Evolutionary conservation across 2,888 invertebrate species (phyloP).

Genomic region (Standfussiana lucernea): DNA sequence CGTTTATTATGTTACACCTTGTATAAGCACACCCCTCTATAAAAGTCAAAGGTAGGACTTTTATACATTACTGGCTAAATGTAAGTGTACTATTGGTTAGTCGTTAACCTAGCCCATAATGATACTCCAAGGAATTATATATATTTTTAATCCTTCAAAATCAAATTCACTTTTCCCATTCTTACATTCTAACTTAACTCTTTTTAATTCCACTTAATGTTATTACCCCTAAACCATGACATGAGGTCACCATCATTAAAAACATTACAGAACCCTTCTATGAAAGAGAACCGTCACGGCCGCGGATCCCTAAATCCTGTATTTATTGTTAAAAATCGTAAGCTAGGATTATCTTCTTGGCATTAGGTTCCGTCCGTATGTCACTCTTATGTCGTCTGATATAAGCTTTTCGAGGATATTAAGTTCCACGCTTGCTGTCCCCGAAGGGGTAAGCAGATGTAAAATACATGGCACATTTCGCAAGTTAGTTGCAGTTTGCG

Average conservation of each 20-base stretch:
- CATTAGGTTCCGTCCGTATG: conserved; percentile 27
- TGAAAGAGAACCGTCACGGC: conserved; percentile 36
- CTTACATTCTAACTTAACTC: neutral
- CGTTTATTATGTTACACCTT: too few species aligned
- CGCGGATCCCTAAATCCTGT: conserved; percentile 23
- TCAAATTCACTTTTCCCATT: neutral
- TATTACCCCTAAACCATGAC: conserved; percentile 13
- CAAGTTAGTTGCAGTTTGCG: too few species aligned
- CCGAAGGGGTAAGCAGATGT: neutral
- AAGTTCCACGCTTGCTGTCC: neutral
- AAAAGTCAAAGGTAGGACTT: too few species aligned
- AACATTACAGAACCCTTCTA: conserved; percentile 44
- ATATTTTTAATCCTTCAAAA: neutral
- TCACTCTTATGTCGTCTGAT: conserved; percentile 6
- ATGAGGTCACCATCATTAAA: conserved; percentile 27
- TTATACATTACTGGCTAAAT: too few species aligned
- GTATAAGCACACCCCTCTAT: too few species aligned
- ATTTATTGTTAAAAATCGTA: conserved; percentile 51
- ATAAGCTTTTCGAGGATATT: neutral
- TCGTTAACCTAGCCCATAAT: neutral
- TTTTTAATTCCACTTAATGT: conserved; percentile 18
- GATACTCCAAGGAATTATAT: neutral
- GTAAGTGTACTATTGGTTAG: too few species aligned
- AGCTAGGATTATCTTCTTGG: conserved; percentile 40
- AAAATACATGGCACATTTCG: neutral